Evolutionary conservation across 2,888 invertebrate species (phyloP).

Genomic region (Mechanitis mazaeus): DNA sequence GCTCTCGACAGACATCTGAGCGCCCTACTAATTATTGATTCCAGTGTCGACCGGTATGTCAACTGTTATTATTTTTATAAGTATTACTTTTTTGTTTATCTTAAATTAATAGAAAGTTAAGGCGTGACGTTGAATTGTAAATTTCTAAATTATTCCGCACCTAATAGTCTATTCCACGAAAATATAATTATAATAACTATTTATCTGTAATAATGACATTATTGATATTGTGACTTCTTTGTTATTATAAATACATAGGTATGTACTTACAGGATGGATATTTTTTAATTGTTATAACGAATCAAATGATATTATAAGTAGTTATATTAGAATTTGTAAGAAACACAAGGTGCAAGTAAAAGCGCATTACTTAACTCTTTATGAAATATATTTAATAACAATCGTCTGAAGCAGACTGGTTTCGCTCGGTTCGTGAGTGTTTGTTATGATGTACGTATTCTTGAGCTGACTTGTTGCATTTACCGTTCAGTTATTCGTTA

Average conservation of each 20-base stretch:
- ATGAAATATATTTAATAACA: constrained; percentile 1
- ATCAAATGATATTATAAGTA: no score
- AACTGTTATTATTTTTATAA: constrained; percentile 10
- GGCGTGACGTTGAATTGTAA: not conserved
- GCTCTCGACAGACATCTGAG: constrained; percentile 6
- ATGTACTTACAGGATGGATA: no score
- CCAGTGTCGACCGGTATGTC: constrained; percentile 10
- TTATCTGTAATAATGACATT: not conserved
- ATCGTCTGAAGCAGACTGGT: constrained; percentile 9
- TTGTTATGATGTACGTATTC: constrained; percentile 25
- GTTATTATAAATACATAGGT: no score
- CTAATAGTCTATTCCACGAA: not conserved
- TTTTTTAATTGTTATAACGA: no score
- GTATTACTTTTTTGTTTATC: constrained; percentile 9
- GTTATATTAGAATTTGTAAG: not conserved
- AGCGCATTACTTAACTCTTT: constrained; percentile 1
- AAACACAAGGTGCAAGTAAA: not conserved
- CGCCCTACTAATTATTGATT: constrained; percentile 12
- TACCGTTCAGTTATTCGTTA: constrained; percentile 46
- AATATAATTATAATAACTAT: not conserved
- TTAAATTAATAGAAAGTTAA: constrained; percentile 12
- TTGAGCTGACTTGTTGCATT: constrained; percentile 46
- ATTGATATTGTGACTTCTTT: no score
- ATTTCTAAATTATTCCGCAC: constrained; percentile 6
- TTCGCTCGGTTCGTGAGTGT: constrained; percentile 12